Conservation (phyloP, 2,113 vertebrate species). For the Tinamus guttatus region DNA sequence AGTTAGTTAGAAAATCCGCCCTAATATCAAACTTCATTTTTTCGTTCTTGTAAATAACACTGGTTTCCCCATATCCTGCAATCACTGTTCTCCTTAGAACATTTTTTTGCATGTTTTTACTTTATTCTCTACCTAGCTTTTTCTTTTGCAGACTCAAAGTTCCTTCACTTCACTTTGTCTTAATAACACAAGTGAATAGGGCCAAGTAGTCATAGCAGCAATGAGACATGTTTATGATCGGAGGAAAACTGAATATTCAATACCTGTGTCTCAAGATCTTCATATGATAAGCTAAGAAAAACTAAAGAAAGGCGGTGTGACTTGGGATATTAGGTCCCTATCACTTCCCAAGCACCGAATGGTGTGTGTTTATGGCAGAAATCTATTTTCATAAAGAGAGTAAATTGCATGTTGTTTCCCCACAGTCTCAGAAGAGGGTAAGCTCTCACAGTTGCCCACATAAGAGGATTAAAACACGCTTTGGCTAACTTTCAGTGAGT, state of each 20-base stretch:
- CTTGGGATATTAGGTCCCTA: neutral
- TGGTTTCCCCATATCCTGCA: neutral
- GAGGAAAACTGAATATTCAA: rapidly evolving
- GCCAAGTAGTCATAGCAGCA: neutral
- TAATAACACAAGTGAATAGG: neutral
- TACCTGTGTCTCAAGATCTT: neutral
- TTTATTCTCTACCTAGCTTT: neutral
- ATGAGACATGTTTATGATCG: neutral
- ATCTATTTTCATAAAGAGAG: no score
- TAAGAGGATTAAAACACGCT: no score
- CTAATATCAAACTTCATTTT: neutral
- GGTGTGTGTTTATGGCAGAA: no score
- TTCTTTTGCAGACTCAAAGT: neutral
- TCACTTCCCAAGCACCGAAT: no score
- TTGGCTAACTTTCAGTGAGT: no score
- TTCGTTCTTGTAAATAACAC: neutral
- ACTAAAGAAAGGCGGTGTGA: neutral
- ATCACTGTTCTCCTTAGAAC: neutral
- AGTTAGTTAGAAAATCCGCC: neutral
- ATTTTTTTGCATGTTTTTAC: neutral
- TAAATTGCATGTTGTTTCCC: no score
- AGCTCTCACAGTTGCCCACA: no score
- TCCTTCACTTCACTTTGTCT: neutral
- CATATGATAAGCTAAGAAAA: neutral
- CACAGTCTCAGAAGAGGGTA: no score